These are phyloP conservation scores for Galagoides demidoff DNA, from an alignment of 2,797 vertebrate genomes.

Conservation along the genomic window DNA sequence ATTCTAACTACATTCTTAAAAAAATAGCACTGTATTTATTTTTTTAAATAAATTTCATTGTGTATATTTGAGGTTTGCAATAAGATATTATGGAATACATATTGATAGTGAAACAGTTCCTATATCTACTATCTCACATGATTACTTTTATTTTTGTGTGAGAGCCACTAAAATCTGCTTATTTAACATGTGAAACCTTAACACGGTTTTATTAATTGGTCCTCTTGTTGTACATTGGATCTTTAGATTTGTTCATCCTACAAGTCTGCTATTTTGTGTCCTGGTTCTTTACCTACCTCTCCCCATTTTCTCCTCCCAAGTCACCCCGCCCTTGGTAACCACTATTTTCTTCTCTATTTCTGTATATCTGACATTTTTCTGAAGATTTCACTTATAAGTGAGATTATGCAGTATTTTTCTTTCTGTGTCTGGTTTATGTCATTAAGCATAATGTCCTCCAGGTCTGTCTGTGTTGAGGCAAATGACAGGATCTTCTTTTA, in stretches of 20 bases:
- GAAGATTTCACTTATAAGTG: neutral
- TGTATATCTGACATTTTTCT: neutral
- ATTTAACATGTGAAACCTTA: neutral
- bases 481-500: neutral
- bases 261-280: neutral
- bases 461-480: neutral
- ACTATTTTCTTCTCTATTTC: neutral
- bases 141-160: neutral
- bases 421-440: neutral
- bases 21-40: neutral
- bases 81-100: neutral
- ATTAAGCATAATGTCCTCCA: neutral
- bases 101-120: neutral
- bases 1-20: neutral
- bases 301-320: neutral
- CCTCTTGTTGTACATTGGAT: neutral
- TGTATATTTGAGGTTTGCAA: neutral
- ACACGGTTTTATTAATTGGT: neutral
- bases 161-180: neutral
- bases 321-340: neutral
- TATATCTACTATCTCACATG: neutral
- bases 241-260: neutral
- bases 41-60: neutral
- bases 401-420: neutral
- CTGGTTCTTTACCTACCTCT: neutral